Evolutionary conservation across 1,140 invertebrate species (phyloP).

Genomic region (Drosophila tsacasi): DNA sequence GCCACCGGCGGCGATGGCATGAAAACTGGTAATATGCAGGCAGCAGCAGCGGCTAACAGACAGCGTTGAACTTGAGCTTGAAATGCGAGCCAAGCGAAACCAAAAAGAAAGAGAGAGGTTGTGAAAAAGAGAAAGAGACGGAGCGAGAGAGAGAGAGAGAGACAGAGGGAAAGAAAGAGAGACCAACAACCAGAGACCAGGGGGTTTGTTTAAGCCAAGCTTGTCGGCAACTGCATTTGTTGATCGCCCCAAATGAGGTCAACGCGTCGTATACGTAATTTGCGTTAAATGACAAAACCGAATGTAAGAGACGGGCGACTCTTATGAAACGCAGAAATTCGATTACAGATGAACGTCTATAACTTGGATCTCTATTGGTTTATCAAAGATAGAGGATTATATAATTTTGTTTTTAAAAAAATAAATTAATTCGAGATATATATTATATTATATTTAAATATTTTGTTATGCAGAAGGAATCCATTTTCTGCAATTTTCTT

Average conservation of each 20-base stretch:
- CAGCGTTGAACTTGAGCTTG: slow-evolving; percentile 81
- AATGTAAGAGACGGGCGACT: slow-evolving; percentile 25
- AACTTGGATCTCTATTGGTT: not conserved
- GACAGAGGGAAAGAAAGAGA: slow-evolving; percentile 1
- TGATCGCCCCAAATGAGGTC: slow-evolving; percentile 66
- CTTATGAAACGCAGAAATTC: slow-evolving; percentile 68
- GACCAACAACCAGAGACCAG: not conserved
- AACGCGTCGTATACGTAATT: slow-evolving; percentile 77
- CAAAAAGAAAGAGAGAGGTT: slow-evolving; percentile 18
- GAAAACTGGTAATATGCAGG: slow-evolving; percentile 73
- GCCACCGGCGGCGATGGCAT: slow-evolving; percentile 27
- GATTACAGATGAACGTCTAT: slow-evolving; percentile 16
- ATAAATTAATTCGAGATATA: too few relatives aligned
- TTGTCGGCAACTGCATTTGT: slow-evolving; percentile 47
- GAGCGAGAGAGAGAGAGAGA: not conserved
- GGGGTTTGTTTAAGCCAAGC: slow-evolving; percentile 31
- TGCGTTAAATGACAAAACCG: slow-evolving; percentile 66
- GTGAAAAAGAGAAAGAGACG: slow-evolving; percentile 14
- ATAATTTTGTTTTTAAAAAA: too few relatives aligned
- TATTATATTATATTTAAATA: too few relatives aligned
- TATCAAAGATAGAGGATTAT: not conserved
- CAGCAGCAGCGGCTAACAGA: slow-evolving; percentile 34
- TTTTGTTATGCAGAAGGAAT: too few relatives aligned
- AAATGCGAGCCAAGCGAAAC: slow-evolving; percentile 61
- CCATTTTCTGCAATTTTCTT: too few relatives aligned